Percentiles rank a stretch among this genome's conserved stretches.
Conservation (phyloP, 1,140 invertebrate species). For the Subanguina moxae region DNA sequence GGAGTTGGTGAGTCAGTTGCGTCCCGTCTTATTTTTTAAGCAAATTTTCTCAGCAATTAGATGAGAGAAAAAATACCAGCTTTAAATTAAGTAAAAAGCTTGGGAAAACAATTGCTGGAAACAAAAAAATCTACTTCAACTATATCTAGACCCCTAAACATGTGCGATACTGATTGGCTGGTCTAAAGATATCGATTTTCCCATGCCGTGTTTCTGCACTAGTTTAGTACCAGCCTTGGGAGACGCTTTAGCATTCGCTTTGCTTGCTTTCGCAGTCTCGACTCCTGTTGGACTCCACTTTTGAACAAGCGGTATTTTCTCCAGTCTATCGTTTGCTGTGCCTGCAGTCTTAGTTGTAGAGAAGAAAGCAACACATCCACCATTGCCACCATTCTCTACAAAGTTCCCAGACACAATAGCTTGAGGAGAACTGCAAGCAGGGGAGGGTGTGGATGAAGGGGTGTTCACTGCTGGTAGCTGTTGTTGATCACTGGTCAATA, state of each 20-base stretch:
- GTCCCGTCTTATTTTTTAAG: too few species aligned
- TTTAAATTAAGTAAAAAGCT: too few species aligned
- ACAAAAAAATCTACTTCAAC: too few species aligned
- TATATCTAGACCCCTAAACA: too few species aligned
- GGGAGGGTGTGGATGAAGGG: constrained; percentile 10
- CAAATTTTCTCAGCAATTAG: too few species aligned
- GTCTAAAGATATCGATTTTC: constrained; percentile 56
- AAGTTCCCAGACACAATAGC: constrained; percentile 31
- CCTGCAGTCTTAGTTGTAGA: constrained; percentile 8
- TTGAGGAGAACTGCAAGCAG: constrained; percentile 33
- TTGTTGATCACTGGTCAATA: not conserved
- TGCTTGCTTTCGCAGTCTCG: not conserved
- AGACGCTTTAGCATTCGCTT: not conserved
- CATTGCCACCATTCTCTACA: constrained; percentile 45
- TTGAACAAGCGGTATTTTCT: constrained; percentile 56
- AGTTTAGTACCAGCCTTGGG: not conserved
- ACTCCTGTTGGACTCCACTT: constrained; percentile 48
- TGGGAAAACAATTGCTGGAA: too few species aligned
- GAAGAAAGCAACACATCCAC: constrained; percentile 14
- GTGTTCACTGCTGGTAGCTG: constrained; percentile 1
- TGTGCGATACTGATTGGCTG: constrained; percentile 56
- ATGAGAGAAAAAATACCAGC: too few species aligned
- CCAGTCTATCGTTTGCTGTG: constrained; percentile 34
- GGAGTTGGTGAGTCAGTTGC: too few species aligned
- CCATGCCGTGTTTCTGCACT: constrained; percentile 25